Conservation (phyloP, 1,140 invertebrate species). For the Drosophila micromelanica region DNA sequence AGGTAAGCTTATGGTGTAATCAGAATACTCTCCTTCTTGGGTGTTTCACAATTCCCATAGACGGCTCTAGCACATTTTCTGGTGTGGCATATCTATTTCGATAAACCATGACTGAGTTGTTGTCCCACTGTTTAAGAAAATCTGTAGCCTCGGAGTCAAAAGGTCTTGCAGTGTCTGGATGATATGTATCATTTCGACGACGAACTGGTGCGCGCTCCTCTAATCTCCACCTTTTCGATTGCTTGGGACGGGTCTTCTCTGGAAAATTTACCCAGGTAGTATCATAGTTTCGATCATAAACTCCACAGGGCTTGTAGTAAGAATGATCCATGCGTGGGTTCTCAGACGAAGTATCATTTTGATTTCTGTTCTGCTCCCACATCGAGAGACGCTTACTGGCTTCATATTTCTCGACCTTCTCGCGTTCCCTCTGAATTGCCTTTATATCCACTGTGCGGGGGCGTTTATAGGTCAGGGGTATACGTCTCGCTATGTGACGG, state of each 20-base stretch:
- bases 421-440: conserved; percentile 21
- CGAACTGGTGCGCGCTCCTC: not conserved
- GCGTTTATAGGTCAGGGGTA: not conserved
- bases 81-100: conserved; percentile 12
- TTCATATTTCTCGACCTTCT: conserved; percentile 43
- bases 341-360: not conserved
- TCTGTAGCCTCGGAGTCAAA: conserved; percentile 21
- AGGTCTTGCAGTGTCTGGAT: conserved; percentile 42
- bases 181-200: conserved; percentile 1
- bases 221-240: not conserved
- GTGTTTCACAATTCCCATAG: not conserved
- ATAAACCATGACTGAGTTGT: conserved; percentile 11
- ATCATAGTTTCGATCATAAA: conserved; percentile 37
- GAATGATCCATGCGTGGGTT: conserved; percentile 30
- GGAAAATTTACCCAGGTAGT: conserved; percentile 61
- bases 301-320: conserved; percentile 25
- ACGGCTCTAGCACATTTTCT: not conserved
- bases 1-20: not conserved
- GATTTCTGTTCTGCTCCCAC: conserved; percentile 49
- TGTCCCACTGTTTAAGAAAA: conserved; percentile 50
- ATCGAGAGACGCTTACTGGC: conserved; percentile 54
- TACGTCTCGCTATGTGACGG: conserved; percentile 34
- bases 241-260: conserved; percentile 6
- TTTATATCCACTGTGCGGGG: not conserved
- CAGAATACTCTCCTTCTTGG: not conserved